A percentile compares a stretch with the other conserved stretches of the same genome.
Evolutionary conservation across 1,140 invertebrate species (phyloP).

Genomic region (Archivesica marissinica): DNA sequence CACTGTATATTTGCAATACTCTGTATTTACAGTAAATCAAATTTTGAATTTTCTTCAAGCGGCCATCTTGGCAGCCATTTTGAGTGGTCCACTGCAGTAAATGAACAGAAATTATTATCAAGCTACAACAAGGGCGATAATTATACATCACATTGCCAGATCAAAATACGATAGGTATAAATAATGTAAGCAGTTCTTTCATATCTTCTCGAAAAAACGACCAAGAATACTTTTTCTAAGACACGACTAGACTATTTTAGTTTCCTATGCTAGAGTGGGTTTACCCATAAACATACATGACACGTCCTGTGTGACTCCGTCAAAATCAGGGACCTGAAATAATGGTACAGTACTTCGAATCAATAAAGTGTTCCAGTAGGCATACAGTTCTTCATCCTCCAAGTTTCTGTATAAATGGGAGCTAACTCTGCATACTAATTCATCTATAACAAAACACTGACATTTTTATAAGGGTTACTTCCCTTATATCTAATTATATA

Average conservation of each 20-base stretch:
- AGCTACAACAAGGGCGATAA: constrained; percentile 43
- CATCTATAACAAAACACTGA: not conserved
- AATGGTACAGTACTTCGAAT: not conserved
- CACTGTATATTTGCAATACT: too few relatives aligned
- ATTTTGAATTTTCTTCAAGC: not conserved
- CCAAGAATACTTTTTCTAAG: constrained; percentile 43
- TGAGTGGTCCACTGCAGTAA: constrained; percentile 34
- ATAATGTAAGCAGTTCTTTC: constrained; percentile 49
- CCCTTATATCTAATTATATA: constrained; percentile 10
- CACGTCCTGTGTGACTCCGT: constrained; percentile 12
- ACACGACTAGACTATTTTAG: constrained; percentile 45
- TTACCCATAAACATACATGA: constrained; percentile 26
- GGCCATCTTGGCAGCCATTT: not conserved
- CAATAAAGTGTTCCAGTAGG: too few relatives aligned
- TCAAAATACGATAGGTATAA: constrained; percentile 24
- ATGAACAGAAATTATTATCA: constrained; percentile 46
- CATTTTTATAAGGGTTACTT: constrained; percentile 7
- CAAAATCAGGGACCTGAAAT: constrained; percentile 29
- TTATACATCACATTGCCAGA: constrained; percentile 48
- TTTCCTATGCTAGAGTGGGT: constrained; percentile 48
- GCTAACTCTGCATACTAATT: not conserved
- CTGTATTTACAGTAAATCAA: too few relatives aligned
- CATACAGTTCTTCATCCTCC: too few relatives aligned
- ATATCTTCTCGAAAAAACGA: constrained; percentile 25
- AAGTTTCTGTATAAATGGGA: not conserved